A percentile compares a stretch with the other conserved stretches of the same genome.
Conservation (phyloP, 2,888 invertebrate genomes). For the Standfussiana lucernea region DNA sequence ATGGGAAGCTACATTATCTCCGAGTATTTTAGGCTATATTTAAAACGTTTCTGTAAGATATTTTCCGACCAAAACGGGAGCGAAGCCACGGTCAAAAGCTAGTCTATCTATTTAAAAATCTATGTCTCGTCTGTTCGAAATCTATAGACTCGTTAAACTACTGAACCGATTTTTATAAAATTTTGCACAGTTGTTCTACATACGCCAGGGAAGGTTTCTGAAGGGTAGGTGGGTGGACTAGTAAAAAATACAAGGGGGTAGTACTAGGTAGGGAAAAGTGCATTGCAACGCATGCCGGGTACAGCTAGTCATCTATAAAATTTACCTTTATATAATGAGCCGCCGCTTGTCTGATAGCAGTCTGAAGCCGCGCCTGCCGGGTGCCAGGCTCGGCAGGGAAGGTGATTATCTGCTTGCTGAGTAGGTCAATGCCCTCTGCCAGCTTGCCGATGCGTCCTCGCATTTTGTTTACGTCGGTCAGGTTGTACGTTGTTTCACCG, state of each 20-base stretch:
- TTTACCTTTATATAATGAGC: constrained; percentile 94
- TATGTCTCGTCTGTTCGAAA: no score
- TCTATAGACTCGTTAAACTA: no score
- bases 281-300: no score
- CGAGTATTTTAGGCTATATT: background rate
- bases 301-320: background rate
- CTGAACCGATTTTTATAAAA: no score
- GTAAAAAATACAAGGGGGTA: no score
- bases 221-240: no score
- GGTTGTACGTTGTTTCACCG: constrained; percentile 97
- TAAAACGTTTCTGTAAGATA: background rate
- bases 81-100: background rate
- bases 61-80: background rate
- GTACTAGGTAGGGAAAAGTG: no score
- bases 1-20: no score
- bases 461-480: constrained; percentile 95
- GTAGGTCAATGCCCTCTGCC: constrained; percentile 96
- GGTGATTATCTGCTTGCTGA: constrained; percentile 94
- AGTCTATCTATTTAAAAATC: no score
- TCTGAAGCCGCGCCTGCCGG: constrained; percentile 92
- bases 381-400: constrained; percentile 92
- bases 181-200: no score
- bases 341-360: constrained; percentile 94
- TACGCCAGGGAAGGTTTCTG: no score
- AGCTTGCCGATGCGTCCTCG: constrained; percentile 96